Evolutionary conservation across 1,140 invertebrate species (phyloP).

Genomic region (Lethocerus indicus): DNA sequence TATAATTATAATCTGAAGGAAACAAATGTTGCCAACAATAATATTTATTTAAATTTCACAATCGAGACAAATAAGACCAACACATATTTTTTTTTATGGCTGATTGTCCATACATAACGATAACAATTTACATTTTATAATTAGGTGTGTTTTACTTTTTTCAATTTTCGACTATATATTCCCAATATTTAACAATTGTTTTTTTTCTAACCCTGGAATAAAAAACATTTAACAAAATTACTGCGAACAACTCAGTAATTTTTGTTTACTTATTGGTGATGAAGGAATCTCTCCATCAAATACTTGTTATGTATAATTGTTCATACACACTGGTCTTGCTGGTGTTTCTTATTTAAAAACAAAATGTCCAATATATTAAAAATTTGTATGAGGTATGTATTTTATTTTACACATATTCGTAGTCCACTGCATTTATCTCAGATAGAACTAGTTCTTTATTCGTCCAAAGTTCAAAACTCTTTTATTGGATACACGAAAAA

Average conservation of each 20-base stretch:
- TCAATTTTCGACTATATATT: neutral
- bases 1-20: too few species aligned
- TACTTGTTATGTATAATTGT: too few species aligned
- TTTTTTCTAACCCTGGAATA: neutral
- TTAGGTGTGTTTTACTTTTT: neutral
- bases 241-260: neutral
- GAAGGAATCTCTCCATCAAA: too few species aligned
- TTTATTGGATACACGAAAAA: too few species aligned
- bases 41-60: conserved; percentile 9
- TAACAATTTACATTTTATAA: neutral
- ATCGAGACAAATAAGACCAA: conserved; percentile 7
- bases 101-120: conserved; percentile 10
- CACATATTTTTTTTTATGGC: conserved; percentile 8
- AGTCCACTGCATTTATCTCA: too few species aligned
- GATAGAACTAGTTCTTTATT: too few species aligned
- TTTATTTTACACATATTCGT: too few species aligned
- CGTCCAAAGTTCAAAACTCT: too few species aligned
- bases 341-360: too few species aligned
- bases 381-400: too few species aligned
- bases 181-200: neutral
- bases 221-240: neutral
- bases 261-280: conserved; percentile 3
- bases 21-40: conserved; percentile 10
- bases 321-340: too few species aligned
- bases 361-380: too few species aligned